Conservation (phyloP, 2,888 invertebrate genomes). For the Onthophagus sagittarius region DNA sequence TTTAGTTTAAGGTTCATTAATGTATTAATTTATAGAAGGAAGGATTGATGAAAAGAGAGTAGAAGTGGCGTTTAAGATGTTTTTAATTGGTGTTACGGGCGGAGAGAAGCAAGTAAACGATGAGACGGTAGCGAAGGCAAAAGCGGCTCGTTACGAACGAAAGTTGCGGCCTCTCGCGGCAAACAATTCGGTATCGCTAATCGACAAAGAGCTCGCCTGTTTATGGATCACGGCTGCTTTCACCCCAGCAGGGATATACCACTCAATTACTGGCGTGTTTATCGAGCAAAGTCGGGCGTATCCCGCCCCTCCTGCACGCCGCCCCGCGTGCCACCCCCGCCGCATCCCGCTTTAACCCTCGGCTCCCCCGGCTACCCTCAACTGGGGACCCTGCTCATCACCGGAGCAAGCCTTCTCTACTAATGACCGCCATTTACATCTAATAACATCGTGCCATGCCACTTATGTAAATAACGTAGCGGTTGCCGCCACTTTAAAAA, state of each 20-base stretch:
- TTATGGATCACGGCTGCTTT: constrained; percentile 27
- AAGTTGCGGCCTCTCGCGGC: constrained; percentile 26
- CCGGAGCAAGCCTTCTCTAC: constrained; percentile 33
- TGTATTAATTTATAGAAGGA: not conserved
- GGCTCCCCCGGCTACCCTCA: constrained; percentile 13
- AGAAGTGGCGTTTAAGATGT: not conserved
- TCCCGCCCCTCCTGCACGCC: constrained; percentile 25
- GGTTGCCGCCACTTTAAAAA: constrained; percentile 26
- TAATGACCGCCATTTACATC: constrained; percentile 39
- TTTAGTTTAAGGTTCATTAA: no score
- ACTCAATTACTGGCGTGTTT: constrained; percentile 40
- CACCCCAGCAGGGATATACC: constrained; percentile 36
- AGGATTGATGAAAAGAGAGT: not conserved
- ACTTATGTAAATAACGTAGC: constrained; percentile 33
- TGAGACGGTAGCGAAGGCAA: constrained; percentile 21
- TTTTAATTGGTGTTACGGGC: not conserved
- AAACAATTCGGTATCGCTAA: constrained; percentile 31
- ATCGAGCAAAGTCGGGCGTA: constrained; percentile 33
- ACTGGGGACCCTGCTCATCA: constrained; percentile 28
- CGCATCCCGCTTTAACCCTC: constrained; percentile 18
- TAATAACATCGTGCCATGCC: constrained; percentile 36
- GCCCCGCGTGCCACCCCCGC: constrained; percentile 19
- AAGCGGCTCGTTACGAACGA: constrained; percentile 23
- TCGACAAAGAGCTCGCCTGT: constrained; percentile 30
- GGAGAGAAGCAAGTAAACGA: constrained; percentile 1